Evolutionary conservation across 2,888 invertebrate genomes (phyloP).

Genomic region (Drosophila multiciliata): DNA sequence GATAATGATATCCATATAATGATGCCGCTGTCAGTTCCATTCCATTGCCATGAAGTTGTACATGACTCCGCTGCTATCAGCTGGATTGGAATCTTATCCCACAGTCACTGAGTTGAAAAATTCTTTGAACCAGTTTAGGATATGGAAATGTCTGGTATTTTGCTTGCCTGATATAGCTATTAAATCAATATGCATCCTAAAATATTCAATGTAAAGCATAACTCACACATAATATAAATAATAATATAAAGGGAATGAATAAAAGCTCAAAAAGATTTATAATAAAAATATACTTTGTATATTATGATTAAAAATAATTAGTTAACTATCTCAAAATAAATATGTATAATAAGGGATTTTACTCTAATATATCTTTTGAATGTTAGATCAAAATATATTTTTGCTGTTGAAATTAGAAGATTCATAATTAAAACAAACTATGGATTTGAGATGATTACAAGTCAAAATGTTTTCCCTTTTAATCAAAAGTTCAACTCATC

Average conservation of each 20-base stretch:
- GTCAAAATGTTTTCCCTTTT: background rate
- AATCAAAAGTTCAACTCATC: background rate
- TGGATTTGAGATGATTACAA: background rate
- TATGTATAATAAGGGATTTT: background rate
- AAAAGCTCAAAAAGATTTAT: background rate
- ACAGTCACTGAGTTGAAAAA: constrained; percentile 16
- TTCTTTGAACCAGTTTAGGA: constrained; percentile 6
- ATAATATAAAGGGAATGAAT: background rate
- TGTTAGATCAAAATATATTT: background rate
- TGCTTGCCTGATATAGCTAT: constrained; percentile 27
- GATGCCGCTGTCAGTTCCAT: constrained; percentile 83
- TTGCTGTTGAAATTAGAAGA: background rate
- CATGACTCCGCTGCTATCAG: constrained; percentile 10
- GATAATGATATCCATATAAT: constrained; percentile 83
- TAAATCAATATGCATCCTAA: background rate
- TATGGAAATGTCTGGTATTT: constrained; percentile 21
- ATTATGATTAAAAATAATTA: background rate
- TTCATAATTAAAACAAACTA: rapidly evolving
- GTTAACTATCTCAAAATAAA: background rate
- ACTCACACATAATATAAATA: background rate
- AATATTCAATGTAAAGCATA: background rate
- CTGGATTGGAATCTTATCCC: constrained; percentile 16
- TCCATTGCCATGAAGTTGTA: constrained; percentile 49
- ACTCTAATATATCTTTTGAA: background rate
- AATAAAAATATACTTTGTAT: background rate